Conservation (phyloP, 2,888 invertebrate species). For the Drosophila histrio region DNA sequence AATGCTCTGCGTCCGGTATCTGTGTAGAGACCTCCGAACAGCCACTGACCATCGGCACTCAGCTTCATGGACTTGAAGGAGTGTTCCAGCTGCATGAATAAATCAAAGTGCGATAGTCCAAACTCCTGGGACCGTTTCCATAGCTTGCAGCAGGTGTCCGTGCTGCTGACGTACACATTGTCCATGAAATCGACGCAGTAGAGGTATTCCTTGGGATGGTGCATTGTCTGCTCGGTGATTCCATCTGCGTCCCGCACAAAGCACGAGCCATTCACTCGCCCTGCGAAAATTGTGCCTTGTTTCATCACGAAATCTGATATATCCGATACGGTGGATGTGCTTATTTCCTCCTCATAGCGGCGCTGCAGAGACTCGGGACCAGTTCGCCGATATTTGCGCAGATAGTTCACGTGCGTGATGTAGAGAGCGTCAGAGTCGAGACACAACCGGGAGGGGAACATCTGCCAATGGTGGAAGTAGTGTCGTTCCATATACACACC, state of each 20-base stretch:
- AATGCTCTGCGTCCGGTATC: slow-evolving; percentile 73
- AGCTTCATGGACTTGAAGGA: slow-evolving; percentile 79
- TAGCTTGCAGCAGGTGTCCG: slow-evolving; percentile 75
- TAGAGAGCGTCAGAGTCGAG: slow-evolving; percentile 85
- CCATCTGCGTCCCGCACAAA: slow-evolving; percentile 74
- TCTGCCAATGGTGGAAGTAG: slow-evolving; percentile 84
- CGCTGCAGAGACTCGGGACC: slow-evolving; percentile 81
- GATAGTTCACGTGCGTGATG: slow-evolving; percentile 85
- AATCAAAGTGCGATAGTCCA: slow-evolving; percentile 77
- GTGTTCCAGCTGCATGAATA: slow-evolving; percentile 62
- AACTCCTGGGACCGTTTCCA: slow-evolving; percentile 82
- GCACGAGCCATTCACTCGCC: slow-evolving; percentile 78
- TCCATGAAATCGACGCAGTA: slow-evolving; percentile 80
- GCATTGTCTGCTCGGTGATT: slow-evolving; percentile 77
- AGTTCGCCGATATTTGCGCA: slow-evolving; percentile 76
- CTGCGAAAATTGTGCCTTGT: slow-evolving; percentile 78
- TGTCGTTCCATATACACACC: slow-evolving; percentile 85
- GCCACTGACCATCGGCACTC: slow-evolving; percentile 64
- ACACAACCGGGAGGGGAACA: slow-evolving; percentile 86
- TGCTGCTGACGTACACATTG: slow-evolving; percentile 75
- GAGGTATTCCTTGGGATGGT: slow-evolving; percentile 76
- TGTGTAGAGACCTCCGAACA: slow-evolving; percentile 81
- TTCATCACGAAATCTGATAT: slow-evolving; percentile 81
- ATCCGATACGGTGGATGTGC: slow-evolving; percentile 67
- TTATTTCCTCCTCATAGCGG: slow-evolving; percentile 73